Base-by-base conservation (phyloP, 2,113 vertebrate genomes). In the Caloenas nicobarica region DNA sequence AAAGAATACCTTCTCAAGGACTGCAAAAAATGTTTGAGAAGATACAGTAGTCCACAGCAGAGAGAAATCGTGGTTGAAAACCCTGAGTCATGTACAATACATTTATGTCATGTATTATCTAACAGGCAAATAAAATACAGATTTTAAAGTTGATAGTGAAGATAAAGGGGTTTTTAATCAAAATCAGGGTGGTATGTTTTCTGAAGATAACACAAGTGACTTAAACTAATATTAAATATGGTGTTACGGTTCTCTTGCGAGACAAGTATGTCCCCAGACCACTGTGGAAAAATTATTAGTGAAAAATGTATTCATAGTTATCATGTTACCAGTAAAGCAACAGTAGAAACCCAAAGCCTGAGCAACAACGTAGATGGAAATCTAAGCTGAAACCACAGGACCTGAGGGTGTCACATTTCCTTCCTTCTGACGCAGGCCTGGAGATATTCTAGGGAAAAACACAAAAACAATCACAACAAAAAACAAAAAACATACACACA, bases 291-390 rank as follows among this genome's bases (percentile, higher is more conserved):
- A 91, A 83, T 42, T 90, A 66, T 46, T 81, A 69, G n/a, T 61
- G 74, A 95, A 90, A 94, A 93, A 70, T 44, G 42, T 60, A 23
- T 64, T 71, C 21, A 60, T 38, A 62, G 83, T 62, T 93, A 94
- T 88, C 80, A 36, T 6, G 14, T 88, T 95, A 88, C 91, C 42
- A 74, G 56, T 56, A 84, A 86, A 81, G 80, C 54, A 83, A 80
- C 51, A 73, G 25, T 64, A 86, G 91, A 94, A 93, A 93, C 83
- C 78, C 44, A 95, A 95, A 93, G 69, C 91, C 91, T 38, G 29
- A 71, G 60, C 81, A 81, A 88, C 68, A 69, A 26, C 1, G 1
- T 21, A 92, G 88, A 93, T 81, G n/a, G 91, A 93, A 96, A 94
- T 60, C 69, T 50, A 83, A 96, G 38, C 64, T 68, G 88, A 91